Conservation (phyloP, 2,113 vertebrate species). For the Thunnus thynnus region DNA sequence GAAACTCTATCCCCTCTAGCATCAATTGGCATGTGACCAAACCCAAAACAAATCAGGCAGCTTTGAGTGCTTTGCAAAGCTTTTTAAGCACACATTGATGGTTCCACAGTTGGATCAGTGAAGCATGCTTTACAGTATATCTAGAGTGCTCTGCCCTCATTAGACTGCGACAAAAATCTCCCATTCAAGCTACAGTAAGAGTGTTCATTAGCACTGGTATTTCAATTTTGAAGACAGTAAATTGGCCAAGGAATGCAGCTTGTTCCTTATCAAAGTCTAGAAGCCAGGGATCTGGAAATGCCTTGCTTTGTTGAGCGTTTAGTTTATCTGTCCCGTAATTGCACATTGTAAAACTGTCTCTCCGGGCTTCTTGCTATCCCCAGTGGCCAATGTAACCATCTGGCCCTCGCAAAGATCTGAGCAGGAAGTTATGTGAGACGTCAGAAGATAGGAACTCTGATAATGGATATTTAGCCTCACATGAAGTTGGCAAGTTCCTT, state of each 20-base stretch:
- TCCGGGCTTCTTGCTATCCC: constrained; percentile 76
- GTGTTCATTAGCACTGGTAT: constrained; percentile 73
- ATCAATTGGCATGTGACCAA: constrained; percentile 65
- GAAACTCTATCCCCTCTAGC: constrained; percentile 63
- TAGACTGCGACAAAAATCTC: constrained; percentile 67
- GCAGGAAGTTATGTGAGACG: constrained; percentile 78
- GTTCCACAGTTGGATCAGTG: constrained; percentile 53
- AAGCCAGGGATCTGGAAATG: constrained; percentile 74
- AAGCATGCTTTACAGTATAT: constrained; percentile 68
- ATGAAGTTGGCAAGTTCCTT: constrained; percentile 63
- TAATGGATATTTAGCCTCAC: constrained; percentile 74
- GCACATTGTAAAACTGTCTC: constrained; percentile 82
- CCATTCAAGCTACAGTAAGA: constrained; percentile 50
- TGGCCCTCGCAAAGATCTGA: constrained; percentile 82
- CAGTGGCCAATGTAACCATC: constrained; percentile 81
- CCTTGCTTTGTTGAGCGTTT: constrained; percentile 81
- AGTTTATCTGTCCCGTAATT: constrained; percentile 82
- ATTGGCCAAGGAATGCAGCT: constrained; percentile 74
- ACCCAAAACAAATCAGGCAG: constrained; percentile 56
- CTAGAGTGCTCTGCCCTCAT: constrained; percentile 57
- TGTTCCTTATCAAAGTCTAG: constrained; percentile 76
- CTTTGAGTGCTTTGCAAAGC: constrained; percentile 60
- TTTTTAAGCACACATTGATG: constrained; percentile 53
- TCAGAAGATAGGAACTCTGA: constrained; percentile 78
- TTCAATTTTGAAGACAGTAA: constrained; percentile 72